Base-by-base conservation (phyloP, 1,140 invertebrate genomes). In the Drosophila nasuta region DNA sequence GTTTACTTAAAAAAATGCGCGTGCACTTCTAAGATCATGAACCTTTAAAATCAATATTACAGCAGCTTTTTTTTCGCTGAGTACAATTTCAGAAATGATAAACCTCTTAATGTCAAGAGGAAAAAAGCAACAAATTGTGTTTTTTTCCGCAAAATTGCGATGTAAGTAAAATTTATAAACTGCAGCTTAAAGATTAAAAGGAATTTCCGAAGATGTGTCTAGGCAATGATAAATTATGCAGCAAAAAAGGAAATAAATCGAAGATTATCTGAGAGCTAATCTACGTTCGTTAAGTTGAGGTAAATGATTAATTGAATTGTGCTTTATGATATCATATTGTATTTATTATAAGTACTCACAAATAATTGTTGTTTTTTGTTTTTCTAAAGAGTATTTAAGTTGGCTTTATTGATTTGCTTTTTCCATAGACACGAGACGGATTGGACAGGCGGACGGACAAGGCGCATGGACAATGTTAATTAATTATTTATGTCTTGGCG, bases 401-500 rank as follows among this genome's bases (percentile, higher is more conserved):
- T 49, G 20, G 7, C 17, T 49, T 25, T 28, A 28, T 49, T 28
- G 51, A 13, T 17, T 33, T 13, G 51, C 51, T 54, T 54, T 54
- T 30, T 10, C 7, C 3, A 25, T 25, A 20, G 20, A 20, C 20
- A 20, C 20, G 20, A 20, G 20, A 20, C 20, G 46, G 35, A 10
- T 38, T 38, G 35, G 10, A 7, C 35, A 38, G 35, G n/a, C 41
- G 41, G 13, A 11, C 51, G 13, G 5, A 10, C 51, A 15, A 33
- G n/a, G 7, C 59, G 35, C 28, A 48, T 28, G 35, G 64, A 13
- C 17, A 46, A 17, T 45, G 4, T 68, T 75, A 75, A 86, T 85
- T 86, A 75, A 82, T 79, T 85, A 86, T 85, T 77, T 85, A 85
- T 77, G 69, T 81, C 43, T 78, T 66, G 76, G 75, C 71, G 79